phyloP scores from a whole-genome alignment of 2,797 vertebrate species.

The Tragelaphus eurycerus region DNA sequence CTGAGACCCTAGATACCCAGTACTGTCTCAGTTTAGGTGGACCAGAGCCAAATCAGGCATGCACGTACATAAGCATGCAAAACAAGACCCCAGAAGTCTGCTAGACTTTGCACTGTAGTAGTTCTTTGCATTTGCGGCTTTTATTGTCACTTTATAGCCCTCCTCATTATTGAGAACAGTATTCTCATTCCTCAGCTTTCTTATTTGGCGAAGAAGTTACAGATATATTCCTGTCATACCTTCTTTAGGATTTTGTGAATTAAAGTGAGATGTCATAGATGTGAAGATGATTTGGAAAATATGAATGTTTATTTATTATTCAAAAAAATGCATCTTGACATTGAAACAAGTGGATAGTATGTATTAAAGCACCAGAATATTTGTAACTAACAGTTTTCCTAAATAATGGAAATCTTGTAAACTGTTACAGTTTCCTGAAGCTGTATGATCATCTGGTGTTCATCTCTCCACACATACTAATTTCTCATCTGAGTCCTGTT shows the following conservation, averaged over 20 bases:
- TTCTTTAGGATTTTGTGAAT: slow-evolving; percentile 5
- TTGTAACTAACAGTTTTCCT: background rate
- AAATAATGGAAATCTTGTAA: background rate
- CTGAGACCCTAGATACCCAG: background rate
- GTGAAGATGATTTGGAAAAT: slow-evolving; percentile 25
- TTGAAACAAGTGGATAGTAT: background rate
- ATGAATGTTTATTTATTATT: background rate
- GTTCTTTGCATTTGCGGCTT: background rate
- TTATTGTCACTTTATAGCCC: background rate
- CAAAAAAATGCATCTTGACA: background rate
- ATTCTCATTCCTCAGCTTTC: background rate
- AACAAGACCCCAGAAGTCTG: background rate
- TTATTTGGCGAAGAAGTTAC: background rate
- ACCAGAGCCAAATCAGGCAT: background rate
- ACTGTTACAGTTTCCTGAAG: background rate
- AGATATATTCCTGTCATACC: background rate
- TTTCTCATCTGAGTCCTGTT: background rate
- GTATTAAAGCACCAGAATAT: background rate
- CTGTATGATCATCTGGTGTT: background rate
- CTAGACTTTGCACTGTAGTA: background rate
- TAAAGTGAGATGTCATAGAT: background rate
- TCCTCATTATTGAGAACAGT: background rate
- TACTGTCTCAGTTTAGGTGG: background rate
- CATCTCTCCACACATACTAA: background rate
- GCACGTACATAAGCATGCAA: background rate